phyloP scores from a whole-genome alignment of 2,888 invertebrate species.

The Drymonia ruficornis region DNA sequence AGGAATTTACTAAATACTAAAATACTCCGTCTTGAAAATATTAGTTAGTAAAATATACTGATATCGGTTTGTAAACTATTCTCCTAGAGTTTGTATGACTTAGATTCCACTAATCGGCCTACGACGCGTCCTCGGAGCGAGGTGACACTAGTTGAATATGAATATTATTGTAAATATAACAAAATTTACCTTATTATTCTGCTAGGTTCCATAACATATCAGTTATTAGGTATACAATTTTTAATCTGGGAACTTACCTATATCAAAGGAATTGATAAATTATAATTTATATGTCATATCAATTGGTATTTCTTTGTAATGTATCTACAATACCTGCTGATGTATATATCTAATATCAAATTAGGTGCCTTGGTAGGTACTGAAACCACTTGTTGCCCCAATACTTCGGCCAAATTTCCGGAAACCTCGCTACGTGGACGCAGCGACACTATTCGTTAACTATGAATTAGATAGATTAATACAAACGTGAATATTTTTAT shows the following conservation, averaged over 20 bases:
- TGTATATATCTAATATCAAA: too few relatives aligned
- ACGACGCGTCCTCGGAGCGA: background rate
- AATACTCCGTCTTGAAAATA: conserved; percentile 28
- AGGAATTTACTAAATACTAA: conserved; percentile 36
- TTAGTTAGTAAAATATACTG: conserved; percentile 18
- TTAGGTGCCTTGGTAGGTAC: background rate
- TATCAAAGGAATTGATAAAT: too few relatives aligned
- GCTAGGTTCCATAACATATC: too few relatives aligned
- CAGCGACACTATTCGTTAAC: conserved; percentile 7
- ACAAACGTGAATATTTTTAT: conserved; percentile 35
- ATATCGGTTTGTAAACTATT: conserved; percentile 5
- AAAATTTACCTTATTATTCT: too few relatives aligned
- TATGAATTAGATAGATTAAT: conserved; percentile 14
- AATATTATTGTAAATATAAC: too few relatives aligned
- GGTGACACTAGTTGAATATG: background rate
- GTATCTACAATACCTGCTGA: too few relatives aligned
- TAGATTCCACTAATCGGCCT: background rate
- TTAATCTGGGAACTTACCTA: too few relatives aligned
- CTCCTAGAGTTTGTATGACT: background rate
- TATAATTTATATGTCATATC: too few relatives aligned
- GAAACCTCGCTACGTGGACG: conserved; percentile 7
- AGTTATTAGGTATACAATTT: too few relatives aligned
- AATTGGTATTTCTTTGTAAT: too few relatives aligned
- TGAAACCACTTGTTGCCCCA: background rate
- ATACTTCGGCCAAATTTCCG: background rate